phyloP scores from a whole-genome alignment of 2,888 invertebrate species.

The Cheilosia grossa region DNA sequence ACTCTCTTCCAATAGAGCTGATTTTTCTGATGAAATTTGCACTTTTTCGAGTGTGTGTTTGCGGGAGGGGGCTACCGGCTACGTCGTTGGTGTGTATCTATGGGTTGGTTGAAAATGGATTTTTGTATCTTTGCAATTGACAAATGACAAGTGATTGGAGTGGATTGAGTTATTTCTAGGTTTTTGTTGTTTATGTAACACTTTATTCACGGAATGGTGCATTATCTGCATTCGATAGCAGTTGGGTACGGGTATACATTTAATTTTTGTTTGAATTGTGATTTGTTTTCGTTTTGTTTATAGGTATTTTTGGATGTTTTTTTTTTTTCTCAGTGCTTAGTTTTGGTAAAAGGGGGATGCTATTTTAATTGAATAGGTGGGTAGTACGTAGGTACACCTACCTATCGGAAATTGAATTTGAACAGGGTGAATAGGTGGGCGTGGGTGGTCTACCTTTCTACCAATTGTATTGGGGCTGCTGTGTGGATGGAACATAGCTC shows the following conservation, averaged over 20 bases:
- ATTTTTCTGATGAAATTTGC: slow-evolving; percentile 53
- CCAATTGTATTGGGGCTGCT: too few relatives aligned
- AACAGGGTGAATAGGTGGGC: too few relatives aligned
- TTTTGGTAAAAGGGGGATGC: neutral
- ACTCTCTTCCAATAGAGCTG: neutral
- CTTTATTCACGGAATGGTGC: slow-evolving; percentile 12
- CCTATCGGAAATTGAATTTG: too few relatives aligned
- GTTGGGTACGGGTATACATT: neutral
- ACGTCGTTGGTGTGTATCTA: slow-evolving; percentile 14
- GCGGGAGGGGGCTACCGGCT: neutral
- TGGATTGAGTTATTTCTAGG: slow-evolving; percentile 33
- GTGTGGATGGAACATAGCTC: too few relatives aligned
- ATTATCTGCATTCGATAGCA: neutral
- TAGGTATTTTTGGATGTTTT: neutral
- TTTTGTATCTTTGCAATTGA: slow-evolving; percentile 72
- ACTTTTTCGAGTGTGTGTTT: slow-evolving; percentile 24
- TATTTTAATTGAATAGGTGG: too few relatives aligned
- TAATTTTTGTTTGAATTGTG: slow-evolving; percentile 25
- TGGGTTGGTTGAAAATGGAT: slow-evolving; percentile 47
- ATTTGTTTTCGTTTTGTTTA: slow-evolving; percentile 41
- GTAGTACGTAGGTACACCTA: too few relatives aligned
- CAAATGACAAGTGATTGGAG: slow-evolving; percentile 72
- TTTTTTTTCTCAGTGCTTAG: neutral
- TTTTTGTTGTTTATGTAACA: slow-evolving; percentile 54
- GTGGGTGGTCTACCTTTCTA: too few relatives aligned